phyloP scores from a whole-genome alignment of 2,888 invertebrate species.

The Platycnemis pennipes region DNA sequence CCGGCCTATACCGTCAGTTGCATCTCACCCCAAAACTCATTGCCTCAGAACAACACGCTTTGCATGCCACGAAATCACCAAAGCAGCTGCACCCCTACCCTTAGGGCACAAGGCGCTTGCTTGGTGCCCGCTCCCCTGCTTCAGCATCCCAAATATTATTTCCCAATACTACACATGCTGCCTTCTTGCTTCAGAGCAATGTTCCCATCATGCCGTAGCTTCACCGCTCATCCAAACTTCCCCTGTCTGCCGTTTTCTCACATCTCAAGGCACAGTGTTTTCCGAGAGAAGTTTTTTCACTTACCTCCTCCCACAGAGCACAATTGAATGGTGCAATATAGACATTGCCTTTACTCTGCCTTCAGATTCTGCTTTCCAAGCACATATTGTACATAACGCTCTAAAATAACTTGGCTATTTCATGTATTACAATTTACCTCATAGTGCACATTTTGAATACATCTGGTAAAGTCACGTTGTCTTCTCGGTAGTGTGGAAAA shows the following conservation, averaged over 20 bases:
- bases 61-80: neutral
- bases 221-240: neutral
- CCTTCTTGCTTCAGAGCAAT: neutral
- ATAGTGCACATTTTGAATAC: too few species aligned
- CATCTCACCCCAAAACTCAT: neutral
- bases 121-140: neutral
- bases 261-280: neutral
- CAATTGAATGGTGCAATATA: neutral
- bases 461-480: too few species aligned
- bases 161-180: neutral
- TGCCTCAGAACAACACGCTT: neutral
- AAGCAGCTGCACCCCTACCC: neutral
- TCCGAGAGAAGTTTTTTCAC: neutral
- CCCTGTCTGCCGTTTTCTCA: neutral
- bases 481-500: too few species aligned
- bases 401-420: too few species aligned
- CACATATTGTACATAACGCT: too few species aligned
- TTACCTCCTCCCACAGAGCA: neutral
- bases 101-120: neutral
- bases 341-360: too few species aligned
- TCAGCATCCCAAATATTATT: conserved; percentile 12
- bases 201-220: neutral
- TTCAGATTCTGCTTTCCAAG: too few species aligned
- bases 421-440: too few species aligned
- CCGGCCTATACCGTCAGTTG: neutral